phyloP scores from a whole-genome alignment of 2,888 invertebrate genomes.

The Netelia virgata region DNA sequence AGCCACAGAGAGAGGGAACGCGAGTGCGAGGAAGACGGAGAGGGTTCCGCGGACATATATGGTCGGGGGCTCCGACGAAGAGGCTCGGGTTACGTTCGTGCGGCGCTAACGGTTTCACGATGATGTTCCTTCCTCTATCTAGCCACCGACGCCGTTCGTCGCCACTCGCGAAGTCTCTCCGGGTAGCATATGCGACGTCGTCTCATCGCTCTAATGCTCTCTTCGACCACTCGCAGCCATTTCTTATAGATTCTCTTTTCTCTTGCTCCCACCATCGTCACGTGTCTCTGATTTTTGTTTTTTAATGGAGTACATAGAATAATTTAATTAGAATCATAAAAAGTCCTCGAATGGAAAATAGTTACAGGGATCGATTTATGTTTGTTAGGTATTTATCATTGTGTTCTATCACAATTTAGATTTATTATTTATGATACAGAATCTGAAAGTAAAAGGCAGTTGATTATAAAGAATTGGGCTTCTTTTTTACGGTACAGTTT shows the following conservation, averaged over 20 bases:
- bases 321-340: too few relatives aligned
- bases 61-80: slow-evolving; percentile 82
- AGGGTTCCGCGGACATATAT: slow-evolving; percentile 83
- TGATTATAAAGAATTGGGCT: too few relatives aligned
- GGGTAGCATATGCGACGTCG: slow-evolving; percentile 21
- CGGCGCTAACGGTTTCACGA: slow-evolving; percentile 81
- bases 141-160: slow-evolving; percentile 25
- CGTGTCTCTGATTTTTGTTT: slow-evolving; percentile 37
- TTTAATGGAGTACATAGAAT: neutral
- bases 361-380: too few relatives aligned
- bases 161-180: slow-evolving; percentile 52
- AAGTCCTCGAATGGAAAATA: too few relatives aligned
- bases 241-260: neutral
- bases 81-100: slow-evolving; percentile 83
- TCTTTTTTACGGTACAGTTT: too few relatives aligned
- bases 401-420: too few relatives aligned
- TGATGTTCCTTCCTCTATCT: slow-evolving; percentile 72
- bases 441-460: too few relatives aligned
- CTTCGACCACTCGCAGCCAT: slow-evolving; percentile 30
- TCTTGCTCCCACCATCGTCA: slow-evolving; percentile 12
- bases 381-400: too few relatives aligned
- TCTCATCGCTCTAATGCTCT: slow-evolving; percentile 46
- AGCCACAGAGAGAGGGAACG: slow-evolving; percentile 69
- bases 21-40: slow-evolving; percentile 77
- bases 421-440: too few relatives aligned